Evolutionary conservation across 2,797 vertebrate genomes (phyloP).

Genomic region (Ibycter americanus): DNA sequence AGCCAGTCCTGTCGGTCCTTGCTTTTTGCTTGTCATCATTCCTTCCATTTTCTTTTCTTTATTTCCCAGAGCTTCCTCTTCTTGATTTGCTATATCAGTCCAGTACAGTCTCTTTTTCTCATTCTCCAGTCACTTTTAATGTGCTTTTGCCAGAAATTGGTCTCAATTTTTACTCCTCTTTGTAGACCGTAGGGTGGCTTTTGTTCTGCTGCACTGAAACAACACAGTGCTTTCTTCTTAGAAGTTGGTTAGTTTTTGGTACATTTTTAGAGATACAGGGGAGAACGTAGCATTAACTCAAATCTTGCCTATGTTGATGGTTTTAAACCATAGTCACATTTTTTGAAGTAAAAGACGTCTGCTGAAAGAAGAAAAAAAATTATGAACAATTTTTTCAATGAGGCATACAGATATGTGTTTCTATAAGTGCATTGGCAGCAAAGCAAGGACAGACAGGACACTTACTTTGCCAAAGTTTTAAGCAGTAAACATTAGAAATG

Average conservation of each 20-base stretch:
- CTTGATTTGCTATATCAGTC: not conserved
- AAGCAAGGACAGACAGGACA: not conserved
- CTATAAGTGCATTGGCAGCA: not conserved
- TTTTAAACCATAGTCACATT: not conserved
- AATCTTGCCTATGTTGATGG: not conserved
- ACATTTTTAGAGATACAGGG: not conserved
- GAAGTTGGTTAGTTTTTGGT: not conserved
- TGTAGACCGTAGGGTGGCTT: not conserved
- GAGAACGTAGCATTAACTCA: accelerated
- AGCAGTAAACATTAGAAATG: not conserved
- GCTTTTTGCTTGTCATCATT: not conserved
- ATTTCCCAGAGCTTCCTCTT: not conserved
- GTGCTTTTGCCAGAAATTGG: not conserved
- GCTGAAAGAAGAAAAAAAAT: not conserved
- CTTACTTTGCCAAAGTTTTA: not conserved
- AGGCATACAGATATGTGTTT: not conserved
- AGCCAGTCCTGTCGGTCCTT: not conserved
- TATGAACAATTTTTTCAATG: accelerated
- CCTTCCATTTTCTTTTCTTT: not conserved
- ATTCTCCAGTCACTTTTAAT: not conserved
- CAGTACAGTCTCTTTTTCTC: not conserved
- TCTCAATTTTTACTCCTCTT: not conserved
- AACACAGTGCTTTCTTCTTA: not conserved
- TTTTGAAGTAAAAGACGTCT: not conserved
- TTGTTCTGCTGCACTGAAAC: not conserved